These are phyloP conservation scores for Drosophila nebulosa DNA, from an alignment of 1,140 invertebrate species.

Conservation along the genomic window DNA sequence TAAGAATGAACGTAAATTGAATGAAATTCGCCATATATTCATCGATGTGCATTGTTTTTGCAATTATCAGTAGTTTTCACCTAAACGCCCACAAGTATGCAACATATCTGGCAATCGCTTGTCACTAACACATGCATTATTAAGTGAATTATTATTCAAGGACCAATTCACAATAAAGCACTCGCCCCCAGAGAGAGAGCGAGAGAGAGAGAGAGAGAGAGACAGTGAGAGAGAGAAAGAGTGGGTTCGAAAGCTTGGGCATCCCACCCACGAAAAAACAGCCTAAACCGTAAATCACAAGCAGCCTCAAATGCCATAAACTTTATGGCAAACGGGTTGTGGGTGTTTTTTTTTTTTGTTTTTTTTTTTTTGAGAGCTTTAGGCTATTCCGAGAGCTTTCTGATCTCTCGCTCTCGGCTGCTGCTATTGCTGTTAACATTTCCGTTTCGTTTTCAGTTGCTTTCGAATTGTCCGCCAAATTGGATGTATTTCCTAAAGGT, in stretches of 20 bases:
- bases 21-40: no score
- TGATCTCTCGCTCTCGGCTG: constrained; percentile 20
- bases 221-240: neutral
- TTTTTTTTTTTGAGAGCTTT: no score
- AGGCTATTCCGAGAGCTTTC: constrained; percentile 11
- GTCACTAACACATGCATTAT: constrained; percentile 32
- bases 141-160: constrained; percentile 63
- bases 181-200: neutral
- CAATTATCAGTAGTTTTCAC: neutral
- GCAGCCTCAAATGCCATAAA: constrained; percentile 63
- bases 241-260: constrained; percentile 15
- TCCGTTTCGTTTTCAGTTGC: constrained; percentile 59
- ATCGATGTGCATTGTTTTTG: neutral
- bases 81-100: constrained; percentile 26
- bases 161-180: constrained; percentile 35
- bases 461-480: constrained; percentile 73
- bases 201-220: neutral
- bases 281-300: constrained; percentile 50
- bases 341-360: constrained; percentile 12
- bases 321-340: constrained; percentile 49
- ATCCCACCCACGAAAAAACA: constrained; percentile 49
- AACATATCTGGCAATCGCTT: constrained; percentile 16
- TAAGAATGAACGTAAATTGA: neutral
- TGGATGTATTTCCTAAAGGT: constrained; percentile 39
- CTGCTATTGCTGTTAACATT: constrained; percentile 22